Base-by-base conservation (phyloP, 2,888 invertebrate species). In the Tetrapedia diversipes region DNA sequence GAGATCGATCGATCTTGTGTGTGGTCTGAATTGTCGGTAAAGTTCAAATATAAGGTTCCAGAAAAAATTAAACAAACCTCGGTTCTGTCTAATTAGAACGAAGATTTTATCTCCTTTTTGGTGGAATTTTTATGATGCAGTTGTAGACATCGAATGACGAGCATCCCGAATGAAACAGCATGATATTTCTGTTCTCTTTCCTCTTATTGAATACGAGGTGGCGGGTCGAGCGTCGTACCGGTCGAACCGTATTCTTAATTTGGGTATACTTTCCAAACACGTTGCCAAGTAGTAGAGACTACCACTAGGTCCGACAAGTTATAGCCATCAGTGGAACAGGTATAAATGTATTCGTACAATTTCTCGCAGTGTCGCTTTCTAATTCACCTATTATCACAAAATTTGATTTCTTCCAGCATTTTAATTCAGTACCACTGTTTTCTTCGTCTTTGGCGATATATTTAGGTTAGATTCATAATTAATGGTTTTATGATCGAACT, bases 61-160 rank as follows among this genome's bases (percentile, higher is more conserved):
- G 11, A 43, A 4, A 14, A 29, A 34, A 49, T 37, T 49, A 3
- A 4, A 37, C 24, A 29, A n/a, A 1, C 10, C 49, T 47, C 14
- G 8, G 1, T 14, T 3, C 3, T 24, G 24, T 37, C 27, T 74
- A 59, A 61, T 57, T 53, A 24, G 51, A 14, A 51, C 14, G 22
- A 11, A 27, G 14, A 22, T 47, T 61, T 57, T 66, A 66, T 51
- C 24, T 19, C 11, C n/a, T 37, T 16, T n/a, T 10, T 4, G 7
- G 14, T 22, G 59, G 63, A 73, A 81, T 78, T 77, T 72, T 80
- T 77, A 69, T 69, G 64, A 34, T 14, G 60, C 39, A 22, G 60
- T 69, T 45, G n/a, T n/a, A 60, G 70, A 39, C 63, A 61, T 69
- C 57, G 22, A 8, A 4, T 19, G 14, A 10, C 49, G 11, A 6